phyloP scores from a whole-genome alignment of 2,888 invertebrate genomes.

The Ophion obscuratus region DNA sequence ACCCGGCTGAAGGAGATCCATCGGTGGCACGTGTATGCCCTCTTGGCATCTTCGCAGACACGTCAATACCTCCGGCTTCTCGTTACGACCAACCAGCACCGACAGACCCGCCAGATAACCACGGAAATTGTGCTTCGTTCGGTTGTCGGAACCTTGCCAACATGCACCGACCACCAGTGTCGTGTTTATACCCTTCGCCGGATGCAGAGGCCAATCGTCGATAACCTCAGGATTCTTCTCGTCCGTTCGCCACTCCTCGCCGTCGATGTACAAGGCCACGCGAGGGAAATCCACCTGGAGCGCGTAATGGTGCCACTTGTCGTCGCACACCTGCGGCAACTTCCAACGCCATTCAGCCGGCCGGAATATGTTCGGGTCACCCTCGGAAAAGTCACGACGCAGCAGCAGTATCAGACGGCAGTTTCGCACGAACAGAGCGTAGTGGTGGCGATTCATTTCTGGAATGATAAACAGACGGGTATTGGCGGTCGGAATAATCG shows the following conservation, averaged over 20 bases:
- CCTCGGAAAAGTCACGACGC: conserved; percentile 95
- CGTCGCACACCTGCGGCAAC: conserved; percentile 97
- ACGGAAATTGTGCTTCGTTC: conserved; percentile 94
- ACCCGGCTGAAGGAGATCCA: conserved; percentile 91
- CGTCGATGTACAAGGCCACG: conserved; percentile 95
- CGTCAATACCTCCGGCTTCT: conserved; percentile 89
- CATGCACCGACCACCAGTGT: conserved; percentile 98
- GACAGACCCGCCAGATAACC: conserved; percentile 96
- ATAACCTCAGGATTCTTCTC: conserved; percentile 97
- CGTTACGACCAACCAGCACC: conserved; percentile 90
- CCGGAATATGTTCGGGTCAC: conserved; percentile 96
- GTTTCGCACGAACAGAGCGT: conserved; percentile 98
- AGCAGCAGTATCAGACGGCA: conserved; percentile 97
- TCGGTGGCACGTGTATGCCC: conserved; percentile 87
- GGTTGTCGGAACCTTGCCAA: conserved; percentile 97
- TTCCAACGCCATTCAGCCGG: conserved; percentile 99
- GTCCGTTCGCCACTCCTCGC: conserved; percentile 87
- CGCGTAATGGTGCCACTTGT: conserved; percentile 99
- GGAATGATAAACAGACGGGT: conserved; percentile 74
- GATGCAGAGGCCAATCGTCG: conserved; percentile 99
- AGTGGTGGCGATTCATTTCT: conserved; percentile 99
- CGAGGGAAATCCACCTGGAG: conserved; percentile 96
- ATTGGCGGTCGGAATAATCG: not conserved
- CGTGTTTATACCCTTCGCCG: conserved; percentile 96
- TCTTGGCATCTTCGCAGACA: conserved; percentile 94